phyloP scores from a whole-genome alignment of 2,888 invertebrate genomes.

The Kuschelorhynchus macadamiae region DNA sequence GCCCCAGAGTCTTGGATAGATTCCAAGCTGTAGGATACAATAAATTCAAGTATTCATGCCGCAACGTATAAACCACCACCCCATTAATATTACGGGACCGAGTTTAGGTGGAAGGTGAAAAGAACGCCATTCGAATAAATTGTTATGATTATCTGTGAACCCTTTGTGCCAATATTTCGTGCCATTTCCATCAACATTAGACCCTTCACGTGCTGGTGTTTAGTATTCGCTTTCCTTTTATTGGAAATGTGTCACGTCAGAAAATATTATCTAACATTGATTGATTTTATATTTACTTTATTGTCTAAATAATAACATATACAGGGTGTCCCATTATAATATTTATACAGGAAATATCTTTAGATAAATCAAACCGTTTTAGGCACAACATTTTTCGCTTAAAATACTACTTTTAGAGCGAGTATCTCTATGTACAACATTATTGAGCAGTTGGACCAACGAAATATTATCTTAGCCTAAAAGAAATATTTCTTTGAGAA shows the following conservation, averaged over 20 bases:
- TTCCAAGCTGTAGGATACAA: slow-evolving; percentile 32
- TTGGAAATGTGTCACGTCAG: background rate
- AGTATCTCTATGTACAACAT: too few relatives aligned
- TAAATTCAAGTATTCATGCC: slow-evolving; percentile 36
- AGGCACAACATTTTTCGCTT: too few relatives aligned
- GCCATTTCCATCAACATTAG: background rate
- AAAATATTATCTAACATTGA: background rate
- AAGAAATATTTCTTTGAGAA: too few relatives aligned
- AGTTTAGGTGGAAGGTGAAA: slow-evolving; percentile 25
- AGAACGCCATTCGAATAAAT: slow-evolving; percentile 30
- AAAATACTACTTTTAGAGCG: too few relatives aligned
- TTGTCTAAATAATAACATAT: too few relatives aligned
- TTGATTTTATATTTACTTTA: too few relatives aligned
- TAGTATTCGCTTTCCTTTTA: slow-evolving; percentile 13
- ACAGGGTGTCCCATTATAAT: too few relatives aligned
- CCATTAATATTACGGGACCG: slow-evolving; percentile 32
- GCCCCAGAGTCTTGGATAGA: slow-evolving; percentile 33
- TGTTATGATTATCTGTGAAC: slow-evolving; percentile 7
- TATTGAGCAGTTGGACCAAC: too few relatives aligned
- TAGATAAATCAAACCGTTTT: too few relatives aligned
- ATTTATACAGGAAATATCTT: too few relatives aligned
- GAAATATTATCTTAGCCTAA: too few relatives aligned
- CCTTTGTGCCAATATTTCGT: background rate
- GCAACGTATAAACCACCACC: slow-evolving; percentile 3
- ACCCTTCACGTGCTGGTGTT: background rate